Percentiles rank a stretch among this genome's conserved stretches.
These are phyloP conservation scores for Tenualosa ilisha DNA, from an alignment of 2,797 vertebrate species.

Conservation along the genomic window DNA sequence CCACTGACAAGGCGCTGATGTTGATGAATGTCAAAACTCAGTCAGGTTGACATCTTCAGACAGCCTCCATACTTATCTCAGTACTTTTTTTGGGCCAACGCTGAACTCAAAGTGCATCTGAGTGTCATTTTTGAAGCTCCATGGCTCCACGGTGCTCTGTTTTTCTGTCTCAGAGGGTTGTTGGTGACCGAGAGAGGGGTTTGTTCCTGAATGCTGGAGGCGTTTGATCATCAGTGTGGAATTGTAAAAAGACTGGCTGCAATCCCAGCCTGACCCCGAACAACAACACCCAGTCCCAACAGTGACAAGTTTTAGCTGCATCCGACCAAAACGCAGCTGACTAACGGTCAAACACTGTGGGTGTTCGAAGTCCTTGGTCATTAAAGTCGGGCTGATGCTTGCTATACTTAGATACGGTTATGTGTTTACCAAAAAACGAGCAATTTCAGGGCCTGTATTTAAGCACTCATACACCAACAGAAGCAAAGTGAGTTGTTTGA, in stretches of 20 bases:
- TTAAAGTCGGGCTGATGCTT: background rate
- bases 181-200: conserved; percentile 26
- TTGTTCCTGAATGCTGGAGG: conserved; percentile 31
- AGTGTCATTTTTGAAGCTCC: background rate
- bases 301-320: conserved; percentile 22
- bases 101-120: background rate
- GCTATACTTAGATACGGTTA: background rate
- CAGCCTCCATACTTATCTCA: background rate
- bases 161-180: background rate
- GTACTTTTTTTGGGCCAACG: background rate
- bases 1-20: background rate
- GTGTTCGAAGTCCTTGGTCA: conserved; percentile 18
- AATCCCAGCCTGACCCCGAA: conserved; percentile 38
- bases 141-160: background rate
- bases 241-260: conserved; percentile 38
- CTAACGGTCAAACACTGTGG: conserved; percentile 43
- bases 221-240: conserved; percentile 44
- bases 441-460: conserved; percentile 2
- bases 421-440: conserved; percentile 40
- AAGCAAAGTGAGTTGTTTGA: background rate
- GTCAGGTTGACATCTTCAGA: background rate
- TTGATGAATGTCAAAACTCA: background rate
- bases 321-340: conserved; percentile 29
- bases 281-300: conserved; percentile 32
- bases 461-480: background rate